Evolutionary conservation across 2,888 invertebrate genomes (phyloP).

Genomic region (Drosophila percnosoma): DNA sequence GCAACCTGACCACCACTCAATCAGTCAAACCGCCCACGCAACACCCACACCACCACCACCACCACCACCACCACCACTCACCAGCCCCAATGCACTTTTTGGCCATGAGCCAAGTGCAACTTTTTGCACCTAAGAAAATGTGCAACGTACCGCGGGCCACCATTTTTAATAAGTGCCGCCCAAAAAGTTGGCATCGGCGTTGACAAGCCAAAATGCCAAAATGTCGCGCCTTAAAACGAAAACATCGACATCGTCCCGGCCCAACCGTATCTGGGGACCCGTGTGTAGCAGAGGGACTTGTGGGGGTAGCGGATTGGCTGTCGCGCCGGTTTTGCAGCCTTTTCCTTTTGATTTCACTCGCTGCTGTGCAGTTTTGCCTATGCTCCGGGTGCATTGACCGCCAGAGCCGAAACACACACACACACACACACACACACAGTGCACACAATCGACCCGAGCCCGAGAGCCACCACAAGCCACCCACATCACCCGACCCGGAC

Average conservation of each 20-base stretch:
- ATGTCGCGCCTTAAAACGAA: slow-evolving; percentile 72
- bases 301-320: not conserved
- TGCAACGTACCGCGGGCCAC: slow-evolving; percentile 45
- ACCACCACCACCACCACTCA: not conserved
- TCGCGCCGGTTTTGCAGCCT: slow-evolving; percentile 36
- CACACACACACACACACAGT: not conserved
- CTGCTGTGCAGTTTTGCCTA: slow-evolving; percentile 50
- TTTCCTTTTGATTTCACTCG: slow-evolving; percentile 58
- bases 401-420: slow-evolving; percentile 5
- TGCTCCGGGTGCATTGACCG: slow-evolving; percentile 59
- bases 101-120: slow-evolving; percentile 69
- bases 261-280: slow-evolving; percentile 31
- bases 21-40: slow-evolving; percentile 44
- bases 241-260: slow-evolving; percentile 52
- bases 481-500: slow-evolving; percentile 1
- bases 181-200: slow-evolving; percentile 54
- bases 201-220: slow-evolving; percentile 71
- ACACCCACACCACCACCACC: not conserved
- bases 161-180: slow-evolving; percentile 58
- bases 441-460: slow-evolving; percentile 2
- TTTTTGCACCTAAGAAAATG: slow-evolving; percentile 78
- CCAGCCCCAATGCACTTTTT: slow-evolving; percentile 32
- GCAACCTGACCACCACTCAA: slow-evolving; percentile 38
- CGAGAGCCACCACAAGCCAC: not conserved
- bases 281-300: not conserved